A percentile compares a stretch with the other conserved stretches of the same genome.
phyloP scores from a whole-genome alignment of 2,797 vertebrate genomes.

The Parambassis ranga region DNA sequence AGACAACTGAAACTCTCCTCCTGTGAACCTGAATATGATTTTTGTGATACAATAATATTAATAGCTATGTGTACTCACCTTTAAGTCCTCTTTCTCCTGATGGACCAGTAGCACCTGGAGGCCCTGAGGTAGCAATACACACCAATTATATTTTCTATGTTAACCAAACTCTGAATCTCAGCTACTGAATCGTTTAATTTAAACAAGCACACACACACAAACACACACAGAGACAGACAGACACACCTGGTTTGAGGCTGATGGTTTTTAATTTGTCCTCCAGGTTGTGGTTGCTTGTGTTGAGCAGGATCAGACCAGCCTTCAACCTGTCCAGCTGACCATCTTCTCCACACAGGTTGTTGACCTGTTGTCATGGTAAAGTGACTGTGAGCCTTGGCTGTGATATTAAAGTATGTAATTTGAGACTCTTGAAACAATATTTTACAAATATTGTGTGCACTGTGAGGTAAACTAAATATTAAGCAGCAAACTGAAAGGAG shows the following conservation, averaged over 20 bases:
- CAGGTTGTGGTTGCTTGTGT: conserved; percentile 47
- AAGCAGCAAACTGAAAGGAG: too few relatives aligned
- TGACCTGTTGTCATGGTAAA: conserved; percentile 41
- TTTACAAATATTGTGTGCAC: too few relatives aligned
- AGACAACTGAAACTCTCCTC: too few relatives aligned
- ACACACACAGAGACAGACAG: neutral
- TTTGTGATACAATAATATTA: too few relatives aligned
- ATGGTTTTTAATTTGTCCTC: conserved; percentile 63
- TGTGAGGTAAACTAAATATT: too few relatives aligned
- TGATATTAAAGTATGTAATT: neutral
- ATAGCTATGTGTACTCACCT: conserved; percentile 48
- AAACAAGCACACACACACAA: neutral
- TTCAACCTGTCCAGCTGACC: conserved; percentile 45
- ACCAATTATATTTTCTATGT: too few relatives aligned
- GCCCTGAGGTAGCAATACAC: too few relatives aligned
- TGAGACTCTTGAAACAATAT: neutral
- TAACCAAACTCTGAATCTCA: too few relatives aligned
- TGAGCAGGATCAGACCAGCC: conserved; percentile 44
- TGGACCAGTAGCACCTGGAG: conserved; percentile 29
- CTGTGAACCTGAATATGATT: too few relatives aligned
- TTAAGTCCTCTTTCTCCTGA: conserved; percentile 46
- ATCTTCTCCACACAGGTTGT: conserved; percentile 37
- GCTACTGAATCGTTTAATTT: too few relatives aligned
- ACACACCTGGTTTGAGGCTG: conserved; percentile 63
- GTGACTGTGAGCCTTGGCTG: neutral